Base-by-base conservation (phyloP, 2,797 vertebrate species). In the Labroides dimidiatus region DNA sequence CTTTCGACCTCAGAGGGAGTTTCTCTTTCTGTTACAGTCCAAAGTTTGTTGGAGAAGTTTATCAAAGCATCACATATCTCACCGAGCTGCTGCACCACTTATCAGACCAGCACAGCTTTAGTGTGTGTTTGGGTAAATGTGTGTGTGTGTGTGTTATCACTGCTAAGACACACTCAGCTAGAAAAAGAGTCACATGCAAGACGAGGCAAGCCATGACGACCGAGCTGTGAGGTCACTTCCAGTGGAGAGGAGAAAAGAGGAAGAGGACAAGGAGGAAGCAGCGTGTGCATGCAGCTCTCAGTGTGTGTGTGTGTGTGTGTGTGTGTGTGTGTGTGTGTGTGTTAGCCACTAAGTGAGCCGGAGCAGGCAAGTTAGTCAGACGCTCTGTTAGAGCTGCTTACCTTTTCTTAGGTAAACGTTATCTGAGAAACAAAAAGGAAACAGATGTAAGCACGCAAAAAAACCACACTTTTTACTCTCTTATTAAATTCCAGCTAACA, bases 381-480 rank as follows among this genome's bases (percentile, higher is more conserved):
- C 71, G 77, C 68, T 64, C 73, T 53, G 72, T 69, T 64, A 78
- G 77, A 82, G 80, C 69, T 21, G 91, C 93, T 95, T 94, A 95
- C 94, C 93, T 94, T 90, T 91, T 93, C 93, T 94, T 73, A 95
- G 92, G 93, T 93, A 94, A 94, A 92, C 30, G 93, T 94, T 94
- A 90, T 94, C 93, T 94, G 91, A 94, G 93, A 93, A 87, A 94
- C 86, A 80, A 91, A 89, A 80, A 69, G 83, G 82, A 67, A 91
- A 90, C 69, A 89, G 84, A 86, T 83, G 49, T 30, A 51, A 30
- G 49, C 24, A 30, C 49, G 6, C 24, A 27, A 16, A 44, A 41
- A 55, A 15, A 55, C 64, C 64, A 75, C 72, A 66, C 72, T 17
- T 13, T 14, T 13, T n/a, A 3, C 42, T 42, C 23, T 44, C 55